Conservation (phyloP, 2,888 invertebrate genomes). For the Tuta absoluta region DNA sequence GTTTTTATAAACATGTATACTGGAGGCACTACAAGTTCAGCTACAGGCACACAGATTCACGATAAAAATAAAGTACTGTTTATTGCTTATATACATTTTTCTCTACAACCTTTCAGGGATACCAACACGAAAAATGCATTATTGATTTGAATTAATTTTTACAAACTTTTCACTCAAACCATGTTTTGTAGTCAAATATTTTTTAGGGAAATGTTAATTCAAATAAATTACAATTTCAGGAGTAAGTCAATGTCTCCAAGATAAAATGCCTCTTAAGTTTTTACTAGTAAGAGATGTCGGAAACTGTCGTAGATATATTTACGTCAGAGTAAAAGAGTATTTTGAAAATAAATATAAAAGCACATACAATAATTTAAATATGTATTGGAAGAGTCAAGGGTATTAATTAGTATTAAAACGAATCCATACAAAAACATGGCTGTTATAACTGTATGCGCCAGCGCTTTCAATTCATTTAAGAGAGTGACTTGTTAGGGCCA, state of each 20-base stretch:
- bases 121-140: conserved; percentile 13
- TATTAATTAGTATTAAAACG: too few species aligned
- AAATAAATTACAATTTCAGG: not conserved
- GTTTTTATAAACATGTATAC: not conserved
- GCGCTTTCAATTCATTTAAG: too few species aligned
- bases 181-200: not conserved
- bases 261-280: too few species aligned
- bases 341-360: too few species aligned
- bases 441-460: too few species aligned
- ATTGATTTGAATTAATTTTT: not conserved
- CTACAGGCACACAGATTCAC: conserved; percentile 1
- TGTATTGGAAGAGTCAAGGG: too few species aligned
- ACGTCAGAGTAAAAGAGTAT: too few species aligned
- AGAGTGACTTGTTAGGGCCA: too few species aligned
- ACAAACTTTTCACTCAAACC: not conserved
- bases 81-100: conserved; percentile 10
- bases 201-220: not conserved
- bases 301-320: too few species aligned
- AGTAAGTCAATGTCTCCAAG: not conserved
- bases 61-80: conserved; percentile 16
- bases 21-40: conserved; percentile 8
- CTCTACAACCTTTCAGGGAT: not conserved
- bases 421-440: too few species aligned
- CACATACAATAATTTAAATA: too few species aligned
- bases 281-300: too few species aligned